A percentile compares a stretch with the other conserved stretches of the same genome.
These are phyloP conservation scores for Ciona savignyi DNA, from an alignment of 23 tunicate genomes.

Conservation along the genomic window DNA sequence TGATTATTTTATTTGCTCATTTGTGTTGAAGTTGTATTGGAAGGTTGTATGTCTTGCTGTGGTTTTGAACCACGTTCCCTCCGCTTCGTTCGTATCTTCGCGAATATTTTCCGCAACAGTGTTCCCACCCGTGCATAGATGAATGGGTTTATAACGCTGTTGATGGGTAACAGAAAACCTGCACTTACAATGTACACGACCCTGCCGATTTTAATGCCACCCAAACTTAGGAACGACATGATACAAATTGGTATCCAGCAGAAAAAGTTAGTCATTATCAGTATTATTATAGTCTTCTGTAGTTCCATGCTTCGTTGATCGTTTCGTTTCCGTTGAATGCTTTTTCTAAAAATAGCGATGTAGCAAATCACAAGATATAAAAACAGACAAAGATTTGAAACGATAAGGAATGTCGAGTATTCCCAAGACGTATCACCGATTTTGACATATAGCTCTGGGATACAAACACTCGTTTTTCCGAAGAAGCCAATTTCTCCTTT, in stretches of 20 bases:
- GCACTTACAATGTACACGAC: slow-evolving; percentile 19
- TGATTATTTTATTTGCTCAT: no score
- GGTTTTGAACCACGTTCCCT: no score
- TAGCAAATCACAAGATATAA: slow-evolving; percentile 14
- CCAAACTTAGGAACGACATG: slow-evolving; percentile 6
- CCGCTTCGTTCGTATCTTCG: no score
- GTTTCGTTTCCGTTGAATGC: neutral
- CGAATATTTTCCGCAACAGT: slow-evolving; percentile 16
- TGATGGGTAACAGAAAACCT: slow-evolving; percentile 24
- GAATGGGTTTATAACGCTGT: slow-evolving; percentile 36
- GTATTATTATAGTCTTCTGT: slow-evolving; percentile 13
- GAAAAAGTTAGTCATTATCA: no score
- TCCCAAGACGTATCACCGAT: slow-evolving; percentile 12
- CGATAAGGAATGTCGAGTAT: slow-evolving; percentile 14
- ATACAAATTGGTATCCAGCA: no score
- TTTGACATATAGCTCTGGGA: slow-evolving; percentile 21
- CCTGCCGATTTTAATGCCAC: neutral
- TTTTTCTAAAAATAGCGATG: slow-evolving; percentile 14
- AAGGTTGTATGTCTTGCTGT: no score
- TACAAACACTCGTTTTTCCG: slow-evolving; percentile 26
- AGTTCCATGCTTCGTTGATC: slow-evolving; percentile 4
- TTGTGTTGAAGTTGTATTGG: no score
- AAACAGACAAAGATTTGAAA: slow-evolving; percentile 8
- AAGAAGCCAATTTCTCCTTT: slow-evolving; percentile 21
- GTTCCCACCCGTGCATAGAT: slow-evolving; percentile 12